Base-by-base conservation (phyloP, 2,113 vertebrate genomes). In the Sterna hirundo region DNA sequence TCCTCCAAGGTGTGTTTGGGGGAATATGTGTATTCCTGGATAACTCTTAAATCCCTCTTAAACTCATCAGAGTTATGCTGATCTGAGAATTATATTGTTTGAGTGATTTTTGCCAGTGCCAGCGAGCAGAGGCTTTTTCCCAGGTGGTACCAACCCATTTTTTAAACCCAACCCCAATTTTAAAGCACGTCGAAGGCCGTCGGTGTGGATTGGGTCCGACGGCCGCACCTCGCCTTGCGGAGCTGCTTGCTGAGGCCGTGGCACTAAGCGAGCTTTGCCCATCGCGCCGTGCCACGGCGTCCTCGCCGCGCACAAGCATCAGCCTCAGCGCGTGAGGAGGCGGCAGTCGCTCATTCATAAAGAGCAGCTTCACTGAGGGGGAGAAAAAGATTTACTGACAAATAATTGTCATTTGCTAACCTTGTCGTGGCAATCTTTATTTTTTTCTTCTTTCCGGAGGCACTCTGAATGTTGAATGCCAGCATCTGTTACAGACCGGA, bases 371-470 rank as follows among this genome's bases (percentile, higher is more conserved):
- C 51, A 10, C 77, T 62, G 11, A n/a, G 36, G 29, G 4, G 30
- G 13, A 54, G 38, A 36, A 46, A 29, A 84, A 77, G 86, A 61
- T 93, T 95, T 87, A 79, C 83, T 92, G 91, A 82, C 94, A 94
- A 91, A 95, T 83, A 85, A 58, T 93, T 95, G 86, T 93, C 95
- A 97, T 96, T 97, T 97, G 86, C 95, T 95, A 95, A 96, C 95
- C 93, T 95, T 91, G 96, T 70, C 54, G 4, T 74, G 91, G 84
- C 77, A 95, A 93, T 91, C 77, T 95, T 79, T 57, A 52, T 92
- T 95, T 66, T 47, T 17, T 40, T 5, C 11, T 64, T 83, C 87
- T 90, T 95, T 94, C 96, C 44, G 4, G 70, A 96, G 96, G 95
- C 95, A 42, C 52, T 95, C 79, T 47, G 42, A 66, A 78, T 94